phyloP scores from a whole-genome alignment of 2,797 vertebrate genomes.

The Nasua narica region DNA sequence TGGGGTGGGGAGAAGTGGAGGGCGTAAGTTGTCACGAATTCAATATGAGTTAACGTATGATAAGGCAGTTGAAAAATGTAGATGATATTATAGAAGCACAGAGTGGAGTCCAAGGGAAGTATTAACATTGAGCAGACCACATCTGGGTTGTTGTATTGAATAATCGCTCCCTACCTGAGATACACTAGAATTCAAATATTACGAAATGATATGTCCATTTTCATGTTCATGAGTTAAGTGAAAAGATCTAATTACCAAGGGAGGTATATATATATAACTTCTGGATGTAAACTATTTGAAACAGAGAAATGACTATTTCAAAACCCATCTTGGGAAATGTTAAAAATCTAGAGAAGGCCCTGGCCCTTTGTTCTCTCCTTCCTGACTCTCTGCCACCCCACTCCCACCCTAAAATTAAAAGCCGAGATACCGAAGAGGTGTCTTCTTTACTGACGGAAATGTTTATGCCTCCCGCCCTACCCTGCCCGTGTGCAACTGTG shows the following conservation, averaged over 20 bases:
- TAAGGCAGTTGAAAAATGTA: not conserved
- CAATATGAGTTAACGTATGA: not conserved
- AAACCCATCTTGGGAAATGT: not conserved
- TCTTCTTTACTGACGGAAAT: not conserved
- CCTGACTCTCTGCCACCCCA: not conserved
- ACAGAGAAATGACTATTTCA: not conserved
- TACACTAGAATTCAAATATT: not conserved
- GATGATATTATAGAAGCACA: not conserved
- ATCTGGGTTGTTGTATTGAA: accelerated
- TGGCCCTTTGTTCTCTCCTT: not conserved
- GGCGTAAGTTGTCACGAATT: slow-evolving; percentile 45
- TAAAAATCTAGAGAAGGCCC: not conserved
- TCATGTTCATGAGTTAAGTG: not conserved
- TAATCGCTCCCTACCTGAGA: not conserved
- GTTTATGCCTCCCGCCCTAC: not conserved
- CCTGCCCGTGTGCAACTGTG: not conserved
- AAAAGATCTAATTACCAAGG: slow-evolving; percentile 22
- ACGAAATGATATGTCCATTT: slow-evolving; percentile 17
- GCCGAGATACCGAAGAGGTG: not conserved
- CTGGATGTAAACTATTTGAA: slow-evolving; percentile 20
- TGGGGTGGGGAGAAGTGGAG: slow-evolving; percentile 7
- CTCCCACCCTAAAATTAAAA: not conserved
- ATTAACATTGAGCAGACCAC: not conserved
- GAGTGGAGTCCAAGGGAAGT: not conserved
- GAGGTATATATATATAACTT: not conserved